phyloP scores from a whole-genome alignment of 2,888 invertebrate genomes.

The Poecilus cupreus region DNA sequence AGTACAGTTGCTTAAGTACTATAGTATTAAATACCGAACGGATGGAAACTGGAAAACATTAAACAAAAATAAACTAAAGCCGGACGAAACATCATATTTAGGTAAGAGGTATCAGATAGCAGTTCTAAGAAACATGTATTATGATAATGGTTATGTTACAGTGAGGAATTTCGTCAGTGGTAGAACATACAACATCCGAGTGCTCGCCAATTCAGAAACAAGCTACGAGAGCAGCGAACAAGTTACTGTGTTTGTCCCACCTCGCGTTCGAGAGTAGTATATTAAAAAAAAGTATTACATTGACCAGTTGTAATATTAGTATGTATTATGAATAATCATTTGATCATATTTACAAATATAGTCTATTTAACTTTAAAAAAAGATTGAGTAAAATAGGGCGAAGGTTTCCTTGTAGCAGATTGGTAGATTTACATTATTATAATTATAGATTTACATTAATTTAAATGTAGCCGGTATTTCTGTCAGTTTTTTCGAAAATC shows the following conservation, averaged over 20 bases:
- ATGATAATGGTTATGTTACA: constrained; percentile 70
- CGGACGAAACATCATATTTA: constrained; percentile 92
- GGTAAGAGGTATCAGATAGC: constrained; percentile 75
- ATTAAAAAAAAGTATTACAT: no score
- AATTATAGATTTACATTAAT: no score
- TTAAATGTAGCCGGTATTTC: no score
- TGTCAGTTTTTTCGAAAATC: no score
- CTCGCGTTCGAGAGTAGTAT: no score
- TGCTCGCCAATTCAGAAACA: constrained; percentile 90
- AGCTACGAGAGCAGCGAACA: constrained; percentile 92
- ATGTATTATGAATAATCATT: no score
- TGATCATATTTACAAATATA: no score
- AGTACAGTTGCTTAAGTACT: constrained; percentile 88
- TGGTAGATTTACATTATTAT: no score
- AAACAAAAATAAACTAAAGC: constrained; percentile 90
- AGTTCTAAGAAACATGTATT: background rate
- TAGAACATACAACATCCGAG: constrained; percentile 93
- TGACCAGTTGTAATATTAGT: no score
- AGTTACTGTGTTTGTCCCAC: constrained; percentile 92
- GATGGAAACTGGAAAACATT: constrained; percentile 92
- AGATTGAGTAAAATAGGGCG: no score
- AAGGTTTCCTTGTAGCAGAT: no score
- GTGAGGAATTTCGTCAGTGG: constrained; percentile 95
- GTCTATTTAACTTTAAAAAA: no score
- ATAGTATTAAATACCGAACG: constrained; percentile 93